Conservation (phyloP, 2,113 vertebrate genomes). For the Pomatostomus ruficeps region DNA sequence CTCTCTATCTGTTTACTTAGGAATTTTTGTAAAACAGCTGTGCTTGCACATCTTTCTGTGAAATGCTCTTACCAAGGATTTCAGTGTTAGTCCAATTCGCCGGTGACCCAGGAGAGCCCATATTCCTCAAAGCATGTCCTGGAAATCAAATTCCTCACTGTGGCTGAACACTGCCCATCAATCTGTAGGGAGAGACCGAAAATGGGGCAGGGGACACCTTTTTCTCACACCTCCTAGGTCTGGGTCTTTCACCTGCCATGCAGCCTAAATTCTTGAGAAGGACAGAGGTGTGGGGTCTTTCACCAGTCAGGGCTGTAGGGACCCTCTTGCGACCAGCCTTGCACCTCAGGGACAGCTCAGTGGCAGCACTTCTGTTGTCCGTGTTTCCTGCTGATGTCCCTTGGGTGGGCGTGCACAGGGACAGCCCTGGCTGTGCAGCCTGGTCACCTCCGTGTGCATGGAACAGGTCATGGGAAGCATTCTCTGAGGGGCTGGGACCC, state of each 20-base stretch:
- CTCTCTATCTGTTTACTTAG: neutral
- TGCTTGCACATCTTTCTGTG: neutral
- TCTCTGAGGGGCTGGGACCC: neutral
- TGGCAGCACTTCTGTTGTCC: neutral
- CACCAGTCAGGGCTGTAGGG: neutral
- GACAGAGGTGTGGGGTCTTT: neutral
- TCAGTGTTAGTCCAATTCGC: neutral
- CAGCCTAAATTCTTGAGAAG: neutral
- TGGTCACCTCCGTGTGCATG: neutral
- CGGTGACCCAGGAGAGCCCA: neutral
- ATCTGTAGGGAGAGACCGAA: neutral
- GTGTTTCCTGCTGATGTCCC: neutral
- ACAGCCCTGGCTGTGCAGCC: neutral
- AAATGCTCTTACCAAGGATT: neutral
- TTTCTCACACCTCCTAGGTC: neutral
- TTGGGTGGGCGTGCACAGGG: rapidly evolving
- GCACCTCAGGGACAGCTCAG: neutral
- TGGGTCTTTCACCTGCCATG: neutral
- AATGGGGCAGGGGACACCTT: neutral
- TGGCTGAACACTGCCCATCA: rapidly evolving
- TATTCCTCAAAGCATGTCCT: neutral
- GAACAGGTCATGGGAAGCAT: rapidly evolving
- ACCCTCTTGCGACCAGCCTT: neutral
- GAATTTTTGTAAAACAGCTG: neutral
- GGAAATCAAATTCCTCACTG: neutral